phyloP scores from a whole-genome alignment of 2,797 vertebrate genomes.

The Pseudotriccus pelzelni region DNA sequence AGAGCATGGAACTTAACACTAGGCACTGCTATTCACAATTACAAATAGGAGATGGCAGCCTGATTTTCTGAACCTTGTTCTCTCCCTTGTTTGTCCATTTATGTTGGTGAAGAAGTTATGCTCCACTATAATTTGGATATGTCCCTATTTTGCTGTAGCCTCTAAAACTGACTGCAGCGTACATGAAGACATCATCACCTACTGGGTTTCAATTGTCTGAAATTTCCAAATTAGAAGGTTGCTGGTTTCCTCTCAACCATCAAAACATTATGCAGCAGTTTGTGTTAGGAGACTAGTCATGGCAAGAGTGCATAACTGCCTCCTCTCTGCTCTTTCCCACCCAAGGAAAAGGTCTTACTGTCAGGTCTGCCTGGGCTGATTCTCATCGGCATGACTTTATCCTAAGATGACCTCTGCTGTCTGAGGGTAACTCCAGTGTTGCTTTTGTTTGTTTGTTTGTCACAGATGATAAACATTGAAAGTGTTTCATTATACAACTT shows the following conservation, averaged over 20 bases:
- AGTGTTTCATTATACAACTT: background rate
- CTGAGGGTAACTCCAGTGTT: background rate
- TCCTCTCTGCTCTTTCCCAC: background rate
- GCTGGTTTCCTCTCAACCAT: background rate
- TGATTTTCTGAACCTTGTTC: background rate
- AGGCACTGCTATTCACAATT: background rate
- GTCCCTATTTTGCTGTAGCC: background rate
- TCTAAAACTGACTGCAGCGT: background rate
- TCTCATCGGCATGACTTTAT: background rate
- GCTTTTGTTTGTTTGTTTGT: background rate
- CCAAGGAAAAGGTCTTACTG: background rate
- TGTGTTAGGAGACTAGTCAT: background rate
- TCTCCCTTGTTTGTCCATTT: background rate
- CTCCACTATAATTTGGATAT: background rate
- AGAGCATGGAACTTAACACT: background rate
- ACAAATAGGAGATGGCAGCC: background rate
- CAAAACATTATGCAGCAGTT: background rate
- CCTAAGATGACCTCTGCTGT: background rate
- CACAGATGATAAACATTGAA: background rate
- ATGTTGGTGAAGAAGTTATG: background rate
- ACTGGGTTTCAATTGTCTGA: background rate
- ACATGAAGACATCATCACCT: background rate
- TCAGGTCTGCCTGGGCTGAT: background rate
- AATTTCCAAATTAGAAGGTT: background rate
- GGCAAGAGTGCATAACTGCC: background rate